Base-by-base conservation (phyloP, 2,113 vertebrate genomes). In the Clarias macrocephalus region DNA sequence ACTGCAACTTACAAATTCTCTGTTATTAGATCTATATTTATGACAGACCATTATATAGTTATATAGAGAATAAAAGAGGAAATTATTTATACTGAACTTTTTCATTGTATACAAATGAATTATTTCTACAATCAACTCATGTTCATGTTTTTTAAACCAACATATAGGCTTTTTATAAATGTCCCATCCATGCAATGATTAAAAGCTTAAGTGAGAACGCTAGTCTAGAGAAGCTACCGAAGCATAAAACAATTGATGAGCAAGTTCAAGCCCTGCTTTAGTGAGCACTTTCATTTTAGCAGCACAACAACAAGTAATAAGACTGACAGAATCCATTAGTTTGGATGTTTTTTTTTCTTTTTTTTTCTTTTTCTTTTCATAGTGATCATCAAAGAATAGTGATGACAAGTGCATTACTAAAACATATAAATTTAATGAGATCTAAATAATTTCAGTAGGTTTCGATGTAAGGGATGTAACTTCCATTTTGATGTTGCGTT, bases 31-130 rank as follows among this genome's bases (percentile, higher is more conserved):
- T 42, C 0, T 42, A 42, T 73, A 73, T 73, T 48, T 72, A 42
- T 21, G 70, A 72, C 15, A 19, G 70, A 72, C 70, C 37, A 48
- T 42, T 73, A 42, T 15, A 70, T 37, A 37, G 68, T 73, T 30
- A 37, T 18, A 81, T 4, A 62, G 30, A 52, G 37, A 81, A 33
- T 76, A 48, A 88, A 8, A 77, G 37, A 7, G 21, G 8, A 3
- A 0, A 37, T 37, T 37, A 73, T 88, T 42, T 54, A 87, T 54
- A 60, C 10, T 33, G 4, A 30, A 90, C 68, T 79, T 28, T 77
- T 85, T 83, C 10, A 1, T 83, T 91, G 83, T 92, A 92, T 92
- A 87, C 87, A 89, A 87, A 93, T 91, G 72, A 91, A 92, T 92
- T 30, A 89, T 91, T 91, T 85, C 83, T 88, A 48, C 72, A 72